Evolutionary conservation across 2,113 vertebrate species (phyloP).

Genomic region (Enhydra lutris): DNA sequence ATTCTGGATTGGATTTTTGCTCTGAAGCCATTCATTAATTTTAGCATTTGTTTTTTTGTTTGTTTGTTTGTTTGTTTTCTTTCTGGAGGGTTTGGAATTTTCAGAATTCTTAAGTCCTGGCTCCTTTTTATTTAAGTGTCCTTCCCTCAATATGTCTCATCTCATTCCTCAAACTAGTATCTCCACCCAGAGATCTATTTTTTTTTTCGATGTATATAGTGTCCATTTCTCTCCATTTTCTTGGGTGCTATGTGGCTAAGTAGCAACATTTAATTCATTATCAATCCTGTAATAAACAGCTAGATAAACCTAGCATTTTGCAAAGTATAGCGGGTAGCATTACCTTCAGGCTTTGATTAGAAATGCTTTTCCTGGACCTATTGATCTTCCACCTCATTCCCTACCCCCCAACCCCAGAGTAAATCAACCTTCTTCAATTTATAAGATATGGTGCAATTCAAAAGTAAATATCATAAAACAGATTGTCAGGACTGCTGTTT

Average conservation of each 20-base stretch:
- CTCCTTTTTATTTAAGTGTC: background rate
- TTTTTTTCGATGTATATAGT: background rate
- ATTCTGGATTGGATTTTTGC: background rate
- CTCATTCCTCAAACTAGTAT: background rate
- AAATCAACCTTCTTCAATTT: background rate
- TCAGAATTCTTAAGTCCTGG: background rate
- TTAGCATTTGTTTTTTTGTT: background rate
- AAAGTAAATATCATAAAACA: slow-evolving; percentile 51
- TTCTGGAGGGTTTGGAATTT: background rate
- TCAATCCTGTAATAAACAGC: too few relatives aligned
- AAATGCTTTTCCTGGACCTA: background rate
- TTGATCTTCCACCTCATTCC: background rate
- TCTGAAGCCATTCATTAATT: background rate
- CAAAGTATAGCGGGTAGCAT: background rate
- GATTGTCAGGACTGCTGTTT: slow-evolving; percentile 31
- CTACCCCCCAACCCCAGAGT: background rate
- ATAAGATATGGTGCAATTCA: background rate
- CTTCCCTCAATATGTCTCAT: background rate
- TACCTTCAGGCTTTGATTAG: background rate
- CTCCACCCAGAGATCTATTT: background rate
- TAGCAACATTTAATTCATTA: background rate
- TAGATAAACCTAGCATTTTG: background rate
- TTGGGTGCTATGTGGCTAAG: background rate
- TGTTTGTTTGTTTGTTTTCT: background rate
- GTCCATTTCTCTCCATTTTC: background rate